These are phyloP conservation scores for Amphipyra tragopoginis DNA, from an alignment of 2,888 invertebrate genomes.

Conservation along the genomic window DNA sequence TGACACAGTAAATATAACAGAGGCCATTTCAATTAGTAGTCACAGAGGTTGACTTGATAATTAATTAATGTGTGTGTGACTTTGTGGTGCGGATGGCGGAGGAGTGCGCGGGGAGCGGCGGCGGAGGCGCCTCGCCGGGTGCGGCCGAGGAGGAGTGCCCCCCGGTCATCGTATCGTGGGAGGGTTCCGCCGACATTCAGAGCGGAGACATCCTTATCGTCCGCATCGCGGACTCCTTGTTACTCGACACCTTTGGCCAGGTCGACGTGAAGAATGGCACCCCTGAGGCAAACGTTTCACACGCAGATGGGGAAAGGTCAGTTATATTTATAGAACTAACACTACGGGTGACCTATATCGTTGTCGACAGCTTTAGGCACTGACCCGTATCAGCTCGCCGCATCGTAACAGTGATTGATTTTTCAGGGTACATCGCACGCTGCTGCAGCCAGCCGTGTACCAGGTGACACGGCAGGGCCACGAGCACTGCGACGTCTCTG, in stretches of 20 bases:
- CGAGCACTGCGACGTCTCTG: conserved; percentile 93
- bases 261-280: conserved; percentile 71
- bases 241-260: conserved; percentile 78
- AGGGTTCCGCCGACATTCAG: conserved; percentile 92
- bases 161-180: conserved; percentile 91
- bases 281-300: conserved; percentile 70
- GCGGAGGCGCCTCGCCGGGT: conserved; percentile 54
- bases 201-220: conserved; percentile 93
- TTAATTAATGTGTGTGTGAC: conserved; percentile 73
- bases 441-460: conserved; percentile 91
- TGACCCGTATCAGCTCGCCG: conserved; percentile 43
- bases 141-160: conserved; percentile 86
- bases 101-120: conserved; percentile 75
- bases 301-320: conserved; percentile 75
- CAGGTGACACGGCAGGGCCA: conserved; percentile 93
- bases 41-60: conserved; percentile 67
- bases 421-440: conserved; percentile 88
- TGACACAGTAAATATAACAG: conserved; percentile 47
- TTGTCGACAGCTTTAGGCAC: conserved; percentile 22
- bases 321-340: conserved; percentile 50
- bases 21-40: conserved; percentile 65
- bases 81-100: conserved; percentile 82
- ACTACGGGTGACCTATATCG: conserved; percentile 41
- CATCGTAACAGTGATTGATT: conserved; percentile 44
- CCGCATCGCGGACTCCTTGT: conserved; percentile 91